Evolutionary conservation across 2,113 vertebrate genomes (phyloP).

Genomic region (Charina bottae): DNA sequence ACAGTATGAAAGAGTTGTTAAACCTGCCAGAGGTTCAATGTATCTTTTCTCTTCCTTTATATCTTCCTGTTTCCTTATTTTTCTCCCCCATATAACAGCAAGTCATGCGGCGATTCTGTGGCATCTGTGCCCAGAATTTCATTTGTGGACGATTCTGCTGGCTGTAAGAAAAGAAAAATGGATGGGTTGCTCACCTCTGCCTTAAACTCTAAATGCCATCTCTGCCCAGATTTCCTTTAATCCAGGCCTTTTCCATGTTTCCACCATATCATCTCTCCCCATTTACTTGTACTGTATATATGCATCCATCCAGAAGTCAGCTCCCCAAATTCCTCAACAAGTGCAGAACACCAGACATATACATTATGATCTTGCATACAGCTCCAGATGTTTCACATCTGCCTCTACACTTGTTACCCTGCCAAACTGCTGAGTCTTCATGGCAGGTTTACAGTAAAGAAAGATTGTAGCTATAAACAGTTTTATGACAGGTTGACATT

Average conservation of each 20-base stretch:
- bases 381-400: constrained; percentile 36
- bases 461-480: constrained; percentile 30
- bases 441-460: constrained; percentile 35
- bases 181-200: not conserved
- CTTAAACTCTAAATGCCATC: not conserved
- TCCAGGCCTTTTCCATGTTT: not conserved
- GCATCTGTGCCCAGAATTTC: not conserved
- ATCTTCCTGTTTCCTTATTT: not conserved
- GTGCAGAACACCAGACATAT: constrained; percentile 3
- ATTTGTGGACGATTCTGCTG: not conserved
- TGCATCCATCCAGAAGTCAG: not conserved
- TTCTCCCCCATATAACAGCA: not conserved
- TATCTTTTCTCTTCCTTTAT: not conserved
- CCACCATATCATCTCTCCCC: constrained; percentile 8
- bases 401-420: constrained; percentile 24
- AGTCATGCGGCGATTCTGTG: not conserved
- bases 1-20: not conserved
- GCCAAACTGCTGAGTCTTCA: constrained; percentile 16
- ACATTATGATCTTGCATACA: not conserved
- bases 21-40: not conserved
- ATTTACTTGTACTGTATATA: not conserved
- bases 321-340: constrained; percentile 15
- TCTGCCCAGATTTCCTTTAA: not conserved
- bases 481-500: constrained; percentile 31
- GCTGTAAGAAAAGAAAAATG: not conserved